Evolutionary conservation across 2,888 invertebrate genomes (phyloP), one percentile per base, ranked within the genome.

Genomic region (Rotaria magnacalcarata): DNA sequence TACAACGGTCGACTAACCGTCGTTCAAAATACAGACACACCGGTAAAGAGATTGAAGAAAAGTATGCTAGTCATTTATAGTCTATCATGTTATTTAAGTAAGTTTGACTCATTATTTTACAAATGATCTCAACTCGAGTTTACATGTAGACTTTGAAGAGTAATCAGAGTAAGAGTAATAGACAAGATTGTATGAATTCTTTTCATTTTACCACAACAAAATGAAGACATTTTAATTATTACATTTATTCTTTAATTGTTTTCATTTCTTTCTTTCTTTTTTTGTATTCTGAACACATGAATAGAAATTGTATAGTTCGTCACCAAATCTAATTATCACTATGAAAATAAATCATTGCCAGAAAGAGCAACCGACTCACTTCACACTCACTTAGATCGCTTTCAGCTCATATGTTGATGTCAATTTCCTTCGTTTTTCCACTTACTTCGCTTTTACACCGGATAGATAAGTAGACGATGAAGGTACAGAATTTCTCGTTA

Each of bases 401-500:
- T 67, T 34, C 67, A 67, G 67, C 67, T 67, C 67, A 67, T 67
- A 34, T 67, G 67, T 67, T 67, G 67, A 67, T 67, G 67, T 67
- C 67, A 67, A 67, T 67, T 67, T 67, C 67, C 67, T 67, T 67
- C 67, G 10, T 67, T 67, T 56, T 60, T 67, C 34, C 27, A 67
- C 67, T 34, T 67, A 67, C 34, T 67, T 67, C 27, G 34, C 34
- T 67, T 67, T 67, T 34, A 67, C 14, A 67, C 67, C 67, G 27
- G 67, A 67, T 67, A 67, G 67, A 67, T 67, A 67, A 67, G 67
- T 67, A 67, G 67, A 67, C 67, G 67, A 67, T 67, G 67, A 67
- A 34, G 67, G 34, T 67, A 67, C 67, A 67, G 27, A 67, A 1
- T 34, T 67, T 67, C 27, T 67, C 67, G 14, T 6, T 67, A 19